Conservation (phyloP, 2,113 vertebrate species). For the Stegostoma tigrinum region DNA sequence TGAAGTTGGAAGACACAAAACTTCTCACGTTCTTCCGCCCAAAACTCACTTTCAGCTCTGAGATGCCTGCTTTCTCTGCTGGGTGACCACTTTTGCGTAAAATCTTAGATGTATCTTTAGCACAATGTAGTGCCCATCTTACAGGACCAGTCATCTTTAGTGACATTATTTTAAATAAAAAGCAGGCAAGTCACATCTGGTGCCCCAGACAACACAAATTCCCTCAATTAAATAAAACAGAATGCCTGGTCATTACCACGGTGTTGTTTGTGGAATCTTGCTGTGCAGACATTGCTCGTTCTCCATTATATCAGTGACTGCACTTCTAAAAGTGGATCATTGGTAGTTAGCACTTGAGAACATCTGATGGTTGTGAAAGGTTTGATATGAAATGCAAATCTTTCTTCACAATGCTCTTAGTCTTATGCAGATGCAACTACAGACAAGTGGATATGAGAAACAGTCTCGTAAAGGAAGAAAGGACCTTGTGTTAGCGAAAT, state of each 20-base stretch:
- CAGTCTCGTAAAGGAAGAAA: not conserved
- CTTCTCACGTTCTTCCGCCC: conserved; percentile 20
- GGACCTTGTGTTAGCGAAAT: not conserved
- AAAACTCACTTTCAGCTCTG: not conserved
- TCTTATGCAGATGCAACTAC: not conserved
- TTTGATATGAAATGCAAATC: not conserved
- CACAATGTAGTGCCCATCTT: not conserved
- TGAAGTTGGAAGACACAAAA: not conserved
- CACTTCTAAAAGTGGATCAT: too few relatives aligned
- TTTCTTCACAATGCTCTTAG: not conserved
- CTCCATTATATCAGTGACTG: too few relatives aligned
- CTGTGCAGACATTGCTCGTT: too few relatives aligned
- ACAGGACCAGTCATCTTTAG: not conserved
- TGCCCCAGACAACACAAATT: too few relatives aligned
- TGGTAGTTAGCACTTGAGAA: not conserved
- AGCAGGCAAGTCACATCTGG: too few relatives aligned
- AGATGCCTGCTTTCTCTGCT: not conserved
- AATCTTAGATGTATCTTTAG: not conserved
- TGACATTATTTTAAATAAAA: too few relatives aligned
- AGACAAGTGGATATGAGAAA: not conserved
- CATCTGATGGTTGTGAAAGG: not conserved
- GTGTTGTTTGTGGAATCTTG: too few relatives aligned
- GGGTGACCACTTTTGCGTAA: not conserved
- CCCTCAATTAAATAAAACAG: too few relatives aligned
- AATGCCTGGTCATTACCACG: too few relatives aligned